Conservation (phyloP, 2,888 invertebrate genomes). For the Plagodis dolabraria region DNA sequence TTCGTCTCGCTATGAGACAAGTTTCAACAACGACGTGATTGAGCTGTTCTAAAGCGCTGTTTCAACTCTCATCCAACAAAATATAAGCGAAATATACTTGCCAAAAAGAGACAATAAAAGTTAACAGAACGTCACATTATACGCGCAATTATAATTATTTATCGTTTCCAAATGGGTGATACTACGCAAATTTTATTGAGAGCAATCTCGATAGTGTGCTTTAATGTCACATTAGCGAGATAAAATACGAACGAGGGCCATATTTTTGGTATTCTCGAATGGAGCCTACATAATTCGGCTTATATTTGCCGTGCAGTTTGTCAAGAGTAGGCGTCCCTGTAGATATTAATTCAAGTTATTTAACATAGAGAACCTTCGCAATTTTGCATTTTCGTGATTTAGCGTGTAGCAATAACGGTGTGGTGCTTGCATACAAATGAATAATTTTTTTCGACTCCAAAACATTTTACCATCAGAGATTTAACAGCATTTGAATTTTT, state of each 20-base stretch:
- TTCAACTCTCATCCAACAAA: conserved; percentile 35
- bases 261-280: conserved; percentile 72
- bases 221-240: conserved; percentile 64
- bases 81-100: conserved; percentile 41
- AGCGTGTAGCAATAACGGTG: conserved; percentile 41
- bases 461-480: conserved; percentile 36
- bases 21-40: conserved; percentile 52
- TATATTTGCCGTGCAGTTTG: conserved; percentile 65
- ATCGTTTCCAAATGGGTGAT: conserved; percentile 69
- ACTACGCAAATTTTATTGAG: conserved; percentile 73
- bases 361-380: conserved; percentile 50
- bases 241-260: conserved; percentile 68
- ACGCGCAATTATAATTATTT: conserved; percentile 73
- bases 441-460: conserved; percentile 36
- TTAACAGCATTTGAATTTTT: conserved; percentile 22
- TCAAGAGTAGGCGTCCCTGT: conserved; percentile 48
- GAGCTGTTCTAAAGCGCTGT: conserved; percentile 51
- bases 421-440: conserved; percentile 45
- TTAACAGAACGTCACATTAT: conserved; percentile 62
- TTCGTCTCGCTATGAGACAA: conserved; percentile 67
- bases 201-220: conserved; percentile 78
- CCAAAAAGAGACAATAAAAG: conserved; percentile 44
- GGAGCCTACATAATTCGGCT: conserved; percentile 72
- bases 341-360: conserved; percentile 60
- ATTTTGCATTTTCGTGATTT: conserved; percentile 59